Conservation (phyloP, 2,888 invertebrate genomes). For the Koerneria pararmatus region DNA sequence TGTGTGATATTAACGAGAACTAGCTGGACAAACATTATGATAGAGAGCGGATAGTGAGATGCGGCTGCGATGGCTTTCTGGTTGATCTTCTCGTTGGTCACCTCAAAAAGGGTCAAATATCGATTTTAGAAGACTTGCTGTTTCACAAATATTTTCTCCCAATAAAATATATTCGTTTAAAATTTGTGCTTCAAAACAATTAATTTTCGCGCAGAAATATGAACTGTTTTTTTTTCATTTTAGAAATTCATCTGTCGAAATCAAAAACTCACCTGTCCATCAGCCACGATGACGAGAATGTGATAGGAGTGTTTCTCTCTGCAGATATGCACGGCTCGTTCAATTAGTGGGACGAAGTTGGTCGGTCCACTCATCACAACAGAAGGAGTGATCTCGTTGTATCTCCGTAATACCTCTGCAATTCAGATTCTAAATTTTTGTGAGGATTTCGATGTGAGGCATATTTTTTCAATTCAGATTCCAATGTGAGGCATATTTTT, state of each 20-base stretch:
- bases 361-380: conserved; percentile 65
- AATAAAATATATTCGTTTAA: not conserved
- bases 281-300: conserved; percentile 64
- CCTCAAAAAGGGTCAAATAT: conserved; percentile 33
- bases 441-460: not conserved
- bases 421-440: conserved; percentile 16
- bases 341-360: conserved; percentile 65
- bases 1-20: too few species aligned
- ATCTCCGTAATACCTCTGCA: conserved; percentile 62
- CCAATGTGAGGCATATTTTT: not conserved
- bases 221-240: too few species aligned
- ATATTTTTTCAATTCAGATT: not conserved
- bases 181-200: not conserved
- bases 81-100: conserved; percentile 62
- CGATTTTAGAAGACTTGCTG: not conserved
- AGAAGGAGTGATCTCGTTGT: conserved; percentile 62
- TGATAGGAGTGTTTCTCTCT: conserved; percentile 62
- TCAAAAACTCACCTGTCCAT: conserved; percentile 63
- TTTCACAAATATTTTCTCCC: not conserved
- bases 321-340: conserved; percentile 57
- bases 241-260: too few species aligned
- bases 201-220: not conserved
- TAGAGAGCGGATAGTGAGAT: conserved; percentile 64
- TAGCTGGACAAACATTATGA: conserved; percentile 62
- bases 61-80: conserved; percentile 63